These are phyloP conservation scores for Ophonus ardosiacus DNA, from an alignment of 2,888 invertebrate species.

Conservation along the genomic window DNA sequence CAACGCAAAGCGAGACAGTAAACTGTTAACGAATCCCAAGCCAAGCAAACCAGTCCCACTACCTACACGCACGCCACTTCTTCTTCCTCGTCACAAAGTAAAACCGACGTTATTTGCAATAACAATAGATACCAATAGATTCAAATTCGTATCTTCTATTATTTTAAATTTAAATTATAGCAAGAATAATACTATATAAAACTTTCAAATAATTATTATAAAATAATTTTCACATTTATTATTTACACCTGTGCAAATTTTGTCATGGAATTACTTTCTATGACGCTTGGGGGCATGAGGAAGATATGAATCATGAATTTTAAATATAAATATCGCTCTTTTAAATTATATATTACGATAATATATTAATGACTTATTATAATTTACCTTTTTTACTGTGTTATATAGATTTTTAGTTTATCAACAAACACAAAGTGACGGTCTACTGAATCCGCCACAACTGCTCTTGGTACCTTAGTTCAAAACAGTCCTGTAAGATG, in stretches of 20 bases:
- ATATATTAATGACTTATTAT: neutral
- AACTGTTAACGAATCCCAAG: constrained; percentile 61
- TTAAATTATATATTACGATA: too few species aligned
- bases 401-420: neutral
- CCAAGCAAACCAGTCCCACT: constrained; percentile 58
- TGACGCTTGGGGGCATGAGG: too few species aligned
- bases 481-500: neutral
- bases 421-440: too few species aligned
- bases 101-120: constrained; percentile 60
- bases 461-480: neutral
- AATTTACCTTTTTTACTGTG: neutral
- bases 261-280: too few species aligned
- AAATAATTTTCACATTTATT: neutral
- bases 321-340: too few species aligned
- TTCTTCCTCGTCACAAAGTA: constrained; percentile 57
- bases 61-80: constrained; percentile 57
- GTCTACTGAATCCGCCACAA: neutral
- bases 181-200: neutral
- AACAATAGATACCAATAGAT: constrained; percentile 51
- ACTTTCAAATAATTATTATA: constrained; percentile 15
- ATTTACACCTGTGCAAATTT: too few species aligned
- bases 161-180: constrained; percentile 46
- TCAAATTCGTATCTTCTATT: constrained; percentile 57
- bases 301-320: too few species aligned
- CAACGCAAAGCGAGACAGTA: constrained; percentile 65